Evolutionary conservation across 2,888 invertebrate species (phyloP).

Genomic region (Nebria brevicollis): DNA sequence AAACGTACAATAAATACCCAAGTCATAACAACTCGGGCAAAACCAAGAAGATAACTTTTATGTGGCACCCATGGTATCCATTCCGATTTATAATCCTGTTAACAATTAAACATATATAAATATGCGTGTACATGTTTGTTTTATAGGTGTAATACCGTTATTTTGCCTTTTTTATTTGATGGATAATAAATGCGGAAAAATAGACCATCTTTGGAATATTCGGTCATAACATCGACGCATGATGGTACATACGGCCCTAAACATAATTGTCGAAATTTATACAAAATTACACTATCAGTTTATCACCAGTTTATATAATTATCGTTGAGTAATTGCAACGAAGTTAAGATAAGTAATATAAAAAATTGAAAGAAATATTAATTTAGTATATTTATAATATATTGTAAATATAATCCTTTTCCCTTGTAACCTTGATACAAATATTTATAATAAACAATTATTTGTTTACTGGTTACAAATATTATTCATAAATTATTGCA

Average conservation of each 20-base stretch:
- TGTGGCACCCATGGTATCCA: slow-evolving; percentile 69
- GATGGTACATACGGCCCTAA: slow-evolving; percentile 67
- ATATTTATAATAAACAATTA: too few relatives aligned
- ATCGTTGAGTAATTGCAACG: too few relatives aligned
- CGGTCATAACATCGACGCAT: slow-evolving; percentile 69
- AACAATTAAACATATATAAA: slow-evolving; percentile 40
- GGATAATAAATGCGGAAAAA: slow-evolving; percentile 71
- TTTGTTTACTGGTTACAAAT: too few relatives aligned
- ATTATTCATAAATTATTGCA: too few relatives aligned
- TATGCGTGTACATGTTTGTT: neutral
- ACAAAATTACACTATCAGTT: neutral
- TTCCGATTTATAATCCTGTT: slow-evolving; percentile 62
- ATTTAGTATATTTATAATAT: too few relatives aligned
- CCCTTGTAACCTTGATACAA: too few relatives aligned
- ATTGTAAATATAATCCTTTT: too few relatives aligned
- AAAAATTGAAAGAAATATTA: too few relatives aligned
- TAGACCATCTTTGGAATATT: slow-evolving; percentile 64
- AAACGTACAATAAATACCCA: slow-evolving; percentile 58
- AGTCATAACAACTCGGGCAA: slow-evolving; percentile 61
- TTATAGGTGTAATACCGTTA: slow-evolving; percentile 57
- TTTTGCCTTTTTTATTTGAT: slow-evolving; percentile 60
- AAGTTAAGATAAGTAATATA: too few relatives aligned
- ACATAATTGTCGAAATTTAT: neutral
- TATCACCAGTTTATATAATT: too few relatives aligned
- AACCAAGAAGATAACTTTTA: slow-evolving; percentile 66